These are phyloP conservation scores for Apeltes quadracus DNA, from an alignment of 2,113 vertebrate species.

Conservation along the genomic window DNA sequence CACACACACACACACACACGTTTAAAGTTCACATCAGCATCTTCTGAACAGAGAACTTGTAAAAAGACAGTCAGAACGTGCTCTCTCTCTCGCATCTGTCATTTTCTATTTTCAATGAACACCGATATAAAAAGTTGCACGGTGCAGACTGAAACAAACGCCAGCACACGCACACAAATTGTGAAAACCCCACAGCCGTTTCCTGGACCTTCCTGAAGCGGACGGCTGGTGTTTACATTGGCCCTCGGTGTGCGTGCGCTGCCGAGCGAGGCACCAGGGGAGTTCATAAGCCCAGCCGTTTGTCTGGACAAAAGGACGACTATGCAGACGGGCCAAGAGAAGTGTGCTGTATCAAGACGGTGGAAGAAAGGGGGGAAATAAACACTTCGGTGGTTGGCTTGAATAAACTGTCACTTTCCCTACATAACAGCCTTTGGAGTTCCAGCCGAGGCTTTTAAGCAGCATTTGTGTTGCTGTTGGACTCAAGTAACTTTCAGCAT, in stretches of 20 bases:
- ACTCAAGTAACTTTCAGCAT: conserved; percentile 7
- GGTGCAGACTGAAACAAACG: background rate
- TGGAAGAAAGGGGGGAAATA: conserved; percentile 52
- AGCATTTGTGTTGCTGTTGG: conserved; percentile 41
- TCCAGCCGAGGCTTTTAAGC: conserved; percentile 31
- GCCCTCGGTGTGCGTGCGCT: background rate
- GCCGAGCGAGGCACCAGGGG: conserved; percentile 33
- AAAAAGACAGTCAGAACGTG: background rate
- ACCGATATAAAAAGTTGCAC: background rate
- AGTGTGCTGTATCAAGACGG: conserved; percentile 61
- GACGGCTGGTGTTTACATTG: conserved; percentile 51
- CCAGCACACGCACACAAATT: background rate
- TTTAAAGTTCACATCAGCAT: background rate
- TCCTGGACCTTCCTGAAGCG: conserved; percentile 21
- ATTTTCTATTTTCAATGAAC: background rate
- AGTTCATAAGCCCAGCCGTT: conserved; percentile 19
- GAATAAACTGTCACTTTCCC: conserved; percentile 40
- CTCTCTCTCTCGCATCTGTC: background rate
- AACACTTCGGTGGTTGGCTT: conserved; percentile 49
- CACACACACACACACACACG: background rate
- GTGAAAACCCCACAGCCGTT: conserved; percentile 12
- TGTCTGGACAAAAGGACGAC: conserved; percentile 48
- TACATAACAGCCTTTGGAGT: conserved; percentile 27
- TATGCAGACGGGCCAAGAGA: conserved; percentile 59
- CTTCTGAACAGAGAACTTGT: background rate